phyloP scores from a whole-genome alignment of 2,888 invertebrate species.

The Melanophora roralis region DNA sequence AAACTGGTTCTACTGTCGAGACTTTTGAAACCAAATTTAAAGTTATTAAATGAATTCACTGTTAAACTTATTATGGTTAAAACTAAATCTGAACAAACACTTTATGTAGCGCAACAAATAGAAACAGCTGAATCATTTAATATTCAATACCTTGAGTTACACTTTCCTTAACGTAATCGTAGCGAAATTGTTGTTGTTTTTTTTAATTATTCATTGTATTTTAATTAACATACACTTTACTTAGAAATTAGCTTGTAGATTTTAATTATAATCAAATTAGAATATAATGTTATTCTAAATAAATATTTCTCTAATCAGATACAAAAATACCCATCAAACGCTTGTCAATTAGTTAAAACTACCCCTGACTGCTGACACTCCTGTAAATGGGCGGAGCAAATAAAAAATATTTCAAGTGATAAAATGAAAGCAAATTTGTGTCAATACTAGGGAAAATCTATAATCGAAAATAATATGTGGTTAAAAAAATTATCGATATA shows the following conservation, averaged over 20 bases:
- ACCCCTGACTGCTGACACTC: slow-evolving; percentile 36
- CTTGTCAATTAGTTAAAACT: slow-evolving; percentile 12
- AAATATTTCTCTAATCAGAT: slow-evolving; percentile 3
- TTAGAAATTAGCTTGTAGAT: neutral
- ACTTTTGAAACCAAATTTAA: too few relatives aligned
- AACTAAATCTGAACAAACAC: too few relatives aligned
- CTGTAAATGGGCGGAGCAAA: slow-evolving; percentile 30
- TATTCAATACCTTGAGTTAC: neutral
- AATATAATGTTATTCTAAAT: neutral
- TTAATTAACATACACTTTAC: too few relatives aligned
- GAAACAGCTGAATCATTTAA: slow-evolving; percentile 11
- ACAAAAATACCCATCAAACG: slow-evolving; percentile 1
- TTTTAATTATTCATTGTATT: too few relatives aligned
- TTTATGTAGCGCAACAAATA: slow-evolving; percentile 29
- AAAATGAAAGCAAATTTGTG: neutral
- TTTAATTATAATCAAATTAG: slow-evolving; percentile 12
- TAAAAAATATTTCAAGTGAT: neutral
- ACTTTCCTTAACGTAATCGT: neutral
- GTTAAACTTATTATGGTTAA: too few relatives aligned
- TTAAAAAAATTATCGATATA: neutral
- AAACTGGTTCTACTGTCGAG: too few relatives aligned
- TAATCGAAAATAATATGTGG: slow-evolving; percentile 44
- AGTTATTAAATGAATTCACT: too few relatives aligned
- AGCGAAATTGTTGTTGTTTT: slow-evolving; percentile 1
- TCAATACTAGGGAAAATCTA: slow-evolving; percentile 20